phyloP scores from a whole-genome alignment of 2,888 invertebrate genomes.

The Mesoligia furuncula region DNA sequence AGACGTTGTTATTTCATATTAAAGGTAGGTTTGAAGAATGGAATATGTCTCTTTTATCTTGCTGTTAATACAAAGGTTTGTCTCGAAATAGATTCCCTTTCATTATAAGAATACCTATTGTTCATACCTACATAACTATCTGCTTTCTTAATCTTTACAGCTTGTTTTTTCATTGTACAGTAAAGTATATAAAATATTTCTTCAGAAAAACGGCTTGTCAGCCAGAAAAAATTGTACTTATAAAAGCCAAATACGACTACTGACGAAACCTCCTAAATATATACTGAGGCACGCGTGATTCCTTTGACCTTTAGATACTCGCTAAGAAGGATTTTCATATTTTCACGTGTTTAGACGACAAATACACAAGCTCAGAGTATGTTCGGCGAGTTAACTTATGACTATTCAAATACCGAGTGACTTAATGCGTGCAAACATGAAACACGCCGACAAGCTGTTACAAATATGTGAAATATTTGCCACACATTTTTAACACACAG shows the following conservation, averaged over 20 bases:
- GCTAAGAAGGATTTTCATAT: conserved; percentile 26
- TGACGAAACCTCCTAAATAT: conserved; percentile 12
- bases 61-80: neutral
- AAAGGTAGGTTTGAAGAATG: neutral
- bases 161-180: neutral
- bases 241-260: conserved; percentile 14
- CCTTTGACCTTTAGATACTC: conserved; percentile 18
- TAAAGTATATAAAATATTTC: neutral
- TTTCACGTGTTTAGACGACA: neutral
- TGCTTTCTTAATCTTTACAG: neutral
- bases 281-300: conserved; percentile 12
- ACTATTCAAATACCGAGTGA: neutral
- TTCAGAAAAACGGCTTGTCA: neutral
- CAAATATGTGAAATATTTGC: conserved; percentile 9
- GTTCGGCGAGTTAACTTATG: neutral
- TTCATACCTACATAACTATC: neutral
- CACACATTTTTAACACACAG: neutral
- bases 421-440: neutral
- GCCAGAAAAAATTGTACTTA: neutral
- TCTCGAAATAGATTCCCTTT: neutral
- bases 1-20: conserved; percentile 17
- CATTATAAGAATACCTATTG: neutral
- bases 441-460: neutral
- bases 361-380: neutral
- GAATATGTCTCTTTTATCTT: neutral